These are phyloP conservation scores for Coelinius sp. DNA, from an alignment of 2,888 invertebrate species.

Conservation along the genomic window DNA sequence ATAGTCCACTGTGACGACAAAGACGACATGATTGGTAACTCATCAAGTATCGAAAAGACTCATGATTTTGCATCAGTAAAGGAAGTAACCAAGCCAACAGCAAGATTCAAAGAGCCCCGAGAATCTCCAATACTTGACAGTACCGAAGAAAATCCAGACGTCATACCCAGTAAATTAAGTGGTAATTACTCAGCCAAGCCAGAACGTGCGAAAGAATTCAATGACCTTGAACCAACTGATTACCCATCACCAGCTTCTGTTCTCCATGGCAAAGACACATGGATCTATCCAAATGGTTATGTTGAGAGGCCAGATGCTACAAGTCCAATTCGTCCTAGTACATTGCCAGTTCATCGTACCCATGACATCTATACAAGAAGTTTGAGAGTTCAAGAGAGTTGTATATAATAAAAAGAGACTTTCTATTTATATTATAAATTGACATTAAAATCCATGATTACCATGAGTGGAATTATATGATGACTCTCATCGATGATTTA, in stretches of 20 bases:
- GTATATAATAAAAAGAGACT: constrained; percentile 58
- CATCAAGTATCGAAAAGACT: constrained; percentile 27
- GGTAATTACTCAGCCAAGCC: constrained; percentile 56
- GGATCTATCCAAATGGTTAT: constrained; percentile 62
- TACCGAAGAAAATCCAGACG: constrained; percentile 62
- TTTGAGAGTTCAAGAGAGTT: constrained; percentile 64
- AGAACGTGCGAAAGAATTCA: constrained; percentile 56
- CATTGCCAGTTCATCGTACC: constrained; percentile 62
- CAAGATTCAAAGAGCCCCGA: constrained; percentile 40
- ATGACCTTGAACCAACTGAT: constrained; percentile 52
- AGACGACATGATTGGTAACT: constrained; percentile 39
- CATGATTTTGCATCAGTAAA: constrained; percentile 35
- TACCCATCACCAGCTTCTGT: constrained; percentile 57
- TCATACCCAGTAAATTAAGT: constrained; percentile 61
- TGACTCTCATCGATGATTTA: constrained; percentile 27
- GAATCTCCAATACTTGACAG: constrained; percentile 39
- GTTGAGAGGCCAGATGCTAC: constrained; percentile 54
- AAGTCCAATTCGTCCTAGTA: constrained; percentile 61
- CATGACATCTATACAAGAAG: constrained; percentile 67
- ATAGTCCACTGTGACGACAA: constrained; percentile 51
- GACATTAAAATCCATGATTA: background rate
- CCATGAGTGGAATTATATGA: constrained; percentile 3
- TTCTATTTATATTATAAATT: background rate
- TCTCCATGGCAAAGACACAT: constrained; percentile 57
- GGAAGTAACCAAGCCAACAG: constrained; percentile 23